Base-by-base conservation (phyloP, 1,140 invertebrate genomes). In the Macrosteles quadrilineatus region DNA sequence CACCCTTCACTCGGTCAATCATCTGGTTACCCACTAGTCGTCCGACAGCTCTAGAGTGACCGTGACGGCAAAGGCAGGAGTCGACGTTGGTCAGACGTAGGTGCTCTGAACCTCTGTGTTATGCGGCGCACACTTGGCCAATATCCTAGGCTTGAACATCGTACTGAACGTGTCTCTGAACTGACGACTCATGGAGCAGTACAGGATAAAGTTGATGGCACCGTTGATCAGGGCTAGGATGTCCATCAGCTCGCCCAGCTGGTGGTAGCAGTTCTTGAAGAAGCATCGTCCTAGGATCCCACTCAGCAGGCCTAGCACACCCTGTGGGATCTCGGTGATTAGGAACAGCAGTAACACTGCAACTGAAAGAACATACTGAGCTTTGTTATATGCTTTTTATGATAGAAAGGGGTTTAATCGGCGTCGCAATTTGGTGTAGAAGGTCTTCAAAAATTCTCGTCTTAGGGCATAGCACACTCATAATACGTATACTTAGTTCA, bases 161-260 rank as follows among this genome's bases (percentile, higher is more conserved):
- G 88, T 87, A 1, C 88, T 86, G 77, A 97, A 97, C 0, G 94
- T 96, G 53, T 88, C 86, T 14, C 96, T 84, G 79, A 98, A 98
- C 83, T 97, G 95, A 55, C 91, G 85, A 45, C 92, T 95, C 96
- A 98, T 98, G 29, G 91, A 89, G 74, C 95, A 97, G 78, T 98
- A 98, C 4, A 98, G 85, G 47, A 98, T 90, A 78, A 98, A 98
- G 78, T 96, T 97, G 47, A 98, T 91, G 6, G 93, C 91, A 4
- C 93, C 94, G 81, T 98, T 98, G 65, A 98, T 81, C 2, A 98
- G 82, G 0, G 96, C 96, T 64, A 97, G 80, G 21, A 97, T 87
- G 78, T 98, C 96, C 91, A 97, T 94, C 9, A 97, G 75, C 78
- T 96, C 93, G 0, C 94, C 94, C 62, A 96, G 90, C 30, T 88